Evolutionary conservation across 2,888 invertebrate species (phyloP).

Genomic region (Apamea monoglypha): DNA sequence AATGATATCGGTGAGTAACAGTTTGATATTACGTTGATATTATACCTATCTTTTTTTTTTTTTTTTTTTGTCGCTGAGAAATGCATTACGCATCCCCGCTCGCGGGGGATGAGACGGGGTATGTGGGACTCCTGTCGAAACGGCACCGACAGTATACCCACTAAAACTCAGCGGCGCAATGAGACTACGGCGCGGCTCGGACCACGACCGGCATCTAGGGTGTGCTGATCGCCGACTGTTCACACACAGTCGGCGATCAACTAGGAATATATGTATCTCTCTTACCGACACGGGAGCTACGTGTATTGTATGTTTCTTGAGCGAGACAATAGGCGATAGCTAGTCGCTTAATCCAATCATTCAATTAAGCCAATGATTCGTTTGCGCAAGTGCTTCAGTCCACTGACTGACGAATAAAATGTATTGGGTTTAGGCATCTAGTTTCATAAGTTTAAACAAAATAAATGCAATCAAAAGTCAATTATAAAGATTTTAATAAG

Average conservation of each 20-base stretch:
- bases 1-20: no score
- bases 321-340: neutral
- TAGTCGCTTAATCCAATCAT: neutral
- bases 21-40: no score
- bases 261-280: neutral
- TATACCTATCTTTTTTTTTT: no score
- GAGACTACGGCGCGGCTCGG: no score
- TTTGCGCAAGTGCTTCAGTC: neutral
- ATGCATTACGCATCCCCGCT: no score
- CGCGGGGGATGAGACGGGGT: no score
- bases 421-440: neutral
- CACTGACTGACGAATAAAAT: neutral
- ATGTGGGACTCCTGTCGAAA: no score
- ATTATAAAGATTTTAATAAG: slow-evolving; percentile 21
- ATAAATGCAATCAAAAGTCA: slow-evolving; percentile 1
- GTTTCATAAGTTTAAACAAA: neutral
- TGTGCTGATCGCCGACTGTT: no score
- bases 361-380: neutral
- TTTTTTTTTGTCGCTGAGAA: no score
- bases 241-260: neutral
- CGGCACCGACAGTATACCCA: no score
- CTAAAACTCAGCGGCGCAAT: no score
- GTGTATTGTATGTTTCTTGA: neutral
- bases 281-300: neutral
- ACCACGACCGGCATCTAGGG: no score